Base-by-base conservation (phyloP, 2,888 invertebrate genomes). In the Troides oblongomaculatus region DNA sequence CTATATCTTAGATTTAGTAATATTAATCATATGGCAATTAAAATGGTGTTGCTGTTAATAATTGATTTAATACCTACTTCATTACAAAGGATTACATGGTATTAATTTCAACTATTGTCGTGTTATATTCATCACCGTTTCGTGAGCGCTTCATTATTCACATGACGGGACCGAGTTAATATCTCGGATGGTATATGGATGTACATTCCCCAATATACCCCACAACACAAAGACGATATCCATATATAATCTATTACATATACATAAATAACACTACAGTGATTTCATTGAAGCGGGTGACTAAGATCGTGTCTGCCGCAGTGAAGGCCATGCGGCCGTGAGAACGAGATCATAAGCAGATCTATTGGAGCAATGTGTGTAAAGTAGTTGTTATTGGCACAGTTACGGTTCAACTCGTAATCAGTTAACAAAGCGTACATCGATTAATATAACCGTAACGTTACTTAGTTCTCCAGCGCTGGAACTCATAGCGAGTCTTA, bases 231-330 rank as follows among this genome's bases (percentile, higher is more conserved):
- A 50, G 50, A 17, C 50, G 17, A 50, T 50, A 50, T 50, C 14
- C 17, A 50, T 18, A 17, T 14, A 10, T 46, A 46, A 10, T 46
- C 14, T 50, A 50, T 50, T 50, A 17, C 14, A 17, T 18, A 25
- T 59, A 59, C 14, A 5, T 23, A 59, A 10, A 10, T 12, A 50
- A 14, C 36, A 50, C 23, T 60, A 50, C 23, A 50, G 53, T 69
- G 64, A 64, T 69, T 64, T 64, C 64, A 64, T 69, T 62, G 61
- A 62, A 46, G 46, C 39, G 12, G 25, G 43, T 63, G 64, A 65
- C 69, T 69, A 65, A 69, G 60, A 63, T 46, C 36, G 64, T 56
- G 68, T 23, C 17, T 57, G 60, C 64, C 64, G 64, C 64, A 64
- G 61, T 30, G 61, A 56, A n/a, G 30, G 14, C 23, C 25, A 62